Base-by-base conservation (phyloP, 2,888 invertebrate genomes). In the Acronicta psi region DNA sequence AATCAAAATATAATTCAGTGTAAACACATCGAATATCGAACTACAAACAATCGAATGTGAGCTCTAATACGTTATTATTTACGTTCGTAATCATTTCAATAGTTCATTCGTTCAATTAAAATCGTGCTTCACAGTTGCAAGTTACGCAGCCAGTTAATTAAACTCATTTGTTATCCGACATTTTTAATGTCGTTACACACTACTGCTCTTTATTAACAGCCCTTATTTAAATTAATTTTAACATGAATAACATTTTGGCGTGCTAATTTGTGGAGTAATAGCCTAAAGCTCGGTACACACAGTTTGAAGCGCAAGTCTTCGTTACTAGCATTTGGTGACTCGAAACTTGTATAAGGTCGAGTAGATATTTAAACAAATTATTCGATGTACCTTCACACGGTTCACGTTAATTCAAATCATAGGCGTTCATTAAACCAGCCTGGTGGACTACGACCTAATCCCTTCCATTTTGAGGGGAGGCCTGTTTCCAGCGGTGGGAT, bases 71-170 rank as follows among this genome's bases (percentile, higher is more conserved):
- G 40, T 16, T 37, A 61, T 52, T 55, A 71, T 69, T 68, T 66
- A 41, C 47, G 17, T 56, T 38, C 23, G 37, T 42, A 63, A 60
- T 62, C 51, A 59, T 51, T 62, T 34, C 41, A 44, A 62, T 66
- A 45, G 55, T 62, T 55, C 63, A 61, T 57, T 69, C 52, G 54
- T 62, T 58, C 73, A 75, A 73, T 75, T 75, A 75, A 73, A 65
- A 67, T 42, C 25, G 73, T 42, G 67, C 64, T 55, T 14, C 38
- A 23, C 58, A 40, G 38, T 69, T 42, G 58, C 59, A 66, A 59
- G 55, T 51, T 58, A 58, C 62, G 56, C 40, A 29, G 40, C 47
- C 34, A 44, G 59, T 64, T 75, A 75, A 75, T 75, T 75, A 70
- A 64, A 57, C 62, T 64, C 63, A 73, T 75, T 73, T 63, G 62